Percentiles rank a stretch among this genome's conserved stretches.
Evolutionary conservation across 1,140 invertebrate species (phyloP).

Genomic region (Sweltsa coloradensis): DNA sequence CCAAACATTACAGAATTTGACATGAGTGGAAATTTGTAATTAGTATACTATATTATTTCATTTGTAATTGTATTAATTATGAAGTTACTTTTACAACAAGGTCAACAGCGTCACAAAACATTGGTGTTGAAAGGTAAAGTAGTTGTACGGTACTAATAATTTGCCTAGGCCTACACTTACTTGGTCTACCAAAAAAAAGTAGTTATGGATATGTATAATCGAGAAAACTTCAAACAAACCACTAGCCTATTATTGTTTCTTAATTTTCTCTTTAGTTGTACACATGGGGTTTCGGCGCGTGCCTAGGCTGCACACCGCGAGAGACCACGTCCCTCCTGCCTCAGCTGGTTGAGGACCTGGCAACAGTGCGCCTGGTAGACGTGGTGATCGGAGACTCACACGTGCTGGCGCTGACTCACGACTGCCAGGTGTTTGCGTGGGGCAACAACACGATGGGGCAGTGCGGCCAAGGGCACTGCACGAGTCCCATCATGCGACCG

Average conservation of each 20-base stretch:
- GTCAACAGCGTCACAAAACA: no score
- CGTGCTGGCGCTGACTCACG: slow-evolving; percentile 44
- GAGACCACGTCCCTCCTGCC: slow-evolving; percentile 42
- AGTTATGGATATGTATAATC: slow-evolving; percentile 4
- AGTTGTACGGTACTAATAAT: no score
- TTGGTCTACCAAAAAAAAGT: slow-evolving; percentile 2
- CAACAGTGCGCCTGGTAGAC: slow-evolving; percentile 29
- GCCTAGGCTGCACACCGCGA: slow-evolving; percentile 40
- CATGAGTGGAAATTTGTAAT: no score
- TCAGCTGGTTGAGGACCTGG: slow-evolving; percentile 29
- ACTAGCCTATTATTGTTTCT: slow-evolving; percentile 6
- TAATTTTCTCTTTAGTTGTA: slow-evolving; percentile 44
- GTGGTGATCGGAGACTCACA: slow-evolving; percentile 44
- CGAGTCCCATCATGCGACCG: slow-evolving; percentile 45
- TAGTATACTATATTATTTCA: no score
- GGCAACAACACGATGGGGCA: slow-evolving; percentile 59
- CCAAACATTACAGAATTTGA: no score
- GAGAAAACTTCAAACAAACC: no score
- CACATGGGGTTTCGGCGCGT: slow-evolving; percentile 47
- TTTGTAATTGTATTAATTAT: no score
- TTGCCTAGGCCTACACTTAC: no score
- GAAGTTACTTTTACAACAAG: no score
- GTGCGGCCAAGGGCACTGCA: slow-evolving; percentile 53
- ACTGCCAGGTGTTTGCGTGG: slow-evolving; percentile 42
- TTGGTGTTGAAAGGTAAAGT: no score